phyloP scores from a whole-genome alignment of 2,113 vertebrate species.

The Oreochromis niloticus region DNA sequence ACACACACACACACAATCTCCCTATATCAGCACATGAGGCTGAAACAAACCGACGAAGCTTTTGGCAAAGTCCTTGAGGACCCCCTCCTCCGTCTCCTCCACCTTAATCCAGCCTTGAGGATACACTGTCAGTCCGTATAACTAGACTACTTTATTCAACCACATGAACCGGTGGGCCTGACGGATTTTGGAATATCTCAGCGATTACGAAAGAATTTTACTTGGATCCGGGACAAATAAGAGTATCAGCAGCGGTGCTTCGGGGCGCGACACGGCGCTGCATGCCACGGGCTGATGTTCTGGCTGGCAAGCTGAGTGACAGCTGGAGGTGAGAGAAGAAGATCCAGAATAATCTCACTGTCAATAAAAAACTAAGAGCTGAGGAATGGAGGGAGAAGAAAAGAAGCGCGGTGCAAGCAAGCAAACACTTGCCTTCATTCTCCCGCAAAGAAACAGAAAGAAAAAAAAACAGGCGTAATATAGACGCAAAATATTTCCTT shows the following conservation, averaged over 20 bases:
- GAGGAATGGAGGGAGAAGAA: conserved; percentile 20
- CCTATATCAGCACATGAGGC: background rate
- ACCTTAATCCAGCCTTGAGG: background rate
- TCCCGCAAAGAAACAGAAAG: background rate
- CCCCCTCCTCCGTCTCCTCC: background rate
- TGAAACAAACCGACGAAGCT: background rate
- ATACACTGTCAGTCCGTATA: background rate
- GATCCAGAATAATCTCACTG: conserved; percentile 23
- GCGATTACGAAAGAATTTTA: background rate
- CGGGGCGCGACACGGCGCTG: background rate
- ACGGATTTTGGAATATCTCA: background rate
- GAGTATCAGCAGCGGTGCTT: background rate
- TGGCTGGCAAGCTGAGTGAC: conserved; percentile 30
- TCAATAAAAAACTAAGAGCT: conserved; percentile 42
- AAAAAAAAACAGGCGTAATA: background rate
- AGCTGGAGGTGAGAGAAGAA: conserved; percentile 47
- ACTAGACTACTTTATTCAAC: background rate
- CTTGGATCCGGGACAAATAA: background rate
- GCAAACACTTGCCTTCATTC: background rate
- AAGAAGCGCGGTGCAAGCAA: background rate
- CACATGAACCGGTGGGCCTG: background rate
- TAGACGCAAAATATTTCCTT: background rate
- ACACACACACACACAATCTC: background rate
- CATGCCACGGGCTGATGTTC: background rate
- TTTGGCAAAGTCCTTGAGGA: background rate